Evolutionary conservation across 2,113 vertebrate species (phyloP), one percentile per base, ranked within the genome.

Genomic region (Harpagus bidentatus): DNA sequence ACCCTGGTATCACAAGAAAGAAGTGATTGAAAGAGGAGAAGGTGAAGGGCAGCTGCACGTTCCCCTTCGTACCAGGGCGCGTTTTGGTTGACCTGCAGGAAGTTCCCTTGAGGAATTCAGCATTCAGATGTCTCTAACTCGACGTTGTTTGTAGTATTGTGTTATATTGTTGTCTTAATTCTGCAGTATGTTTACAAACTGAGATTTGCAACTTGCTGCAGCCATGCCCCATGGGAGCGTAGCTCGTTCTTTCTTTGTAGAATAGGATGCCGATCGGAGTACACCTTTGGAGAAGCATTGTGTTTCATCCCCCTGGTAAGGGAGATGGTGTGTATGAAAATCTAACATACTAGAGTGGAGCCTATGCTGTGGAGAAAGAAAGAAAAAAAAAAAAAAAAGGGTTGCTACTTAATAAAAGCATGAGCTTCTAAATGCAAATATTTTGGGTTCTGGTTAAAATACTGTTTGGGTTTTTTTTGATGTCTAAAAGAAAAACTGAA

Each of bases 261-360:
- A 42, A 62, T 26, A 42, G 77, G 56, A 52, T 82, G 42, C 61
- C 65, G 53, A 15, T 61, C 77, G 76, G 59, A 42, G 59, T 26
- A 4, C 20, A 36, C 48, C 19, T 82, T 66, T 1, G 4, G 23
- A 12, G 50, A 73, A 92, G n/a, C 11, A 12, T 17, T 45, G 36
- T 3, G 2, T 42, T 82, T 82, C 23, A 31, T 67, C 17, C 4
- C 4, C 6, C 7, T 1, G 0, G 1, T 19, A 36, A 85, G 16
- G 34, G 43, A 82, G 82, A 43, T 32, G 21, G n/a, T 3, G 26
- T 26, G 4, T 18, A 19, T 28, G 56, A 55, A 63, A 38, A 65
- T 53, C 16, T 31, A 17, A n/a, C 8, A 0, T 11, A 10, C 7
- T 4, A 8, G 19, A 48, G 28, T 19, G 11, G 43, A 81, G 36